Evolutionary conservation across 1,140 invertebrate species (phyloP), one percentile per base, ranked within the genome.

Genomic region (Medauroidea extradentata): DNA sequence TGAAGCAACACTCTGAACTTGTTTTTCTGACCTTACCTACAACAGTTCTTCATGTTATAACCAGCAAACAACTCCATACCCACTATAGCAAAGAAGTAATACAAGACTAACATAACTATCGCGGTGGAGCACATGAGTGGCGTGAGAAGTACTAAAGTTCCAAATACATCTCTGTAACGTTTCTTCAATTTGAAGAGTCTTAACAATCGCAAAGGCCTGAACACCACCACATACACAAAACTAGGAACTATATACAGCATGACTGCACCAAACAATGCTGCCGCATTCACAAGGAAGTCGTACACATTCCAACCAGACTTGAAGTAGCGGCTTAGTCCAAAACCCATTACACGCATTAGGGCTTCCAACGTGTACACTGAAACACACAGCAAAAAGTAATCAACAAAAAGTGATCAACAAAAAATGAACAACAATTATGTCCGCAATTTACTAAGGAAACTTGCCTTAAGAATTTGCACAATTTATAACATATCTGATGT

Each of bases 1-100:
- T 34, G 11, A 34, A 34, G 29, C 29, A 11, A 11, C 11, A 34
- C 5, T 34, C 11, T 34, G 29, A 11, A 34, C 29, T 34, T 34
- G 29, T 34, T 11, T 34, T 11, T 34, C 29, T 34, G 5, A 11
- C 83, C 85, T 81, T 79, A 93, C 90, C 85, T 83, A 79, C 93
- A 94, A 75, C 91, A 94, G 69, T 94, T 91, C 56, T 78, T 82
- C 69, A 94, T 81, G 67, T 91, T 82, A 66, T 86, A 85, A 5
- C 82, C 78, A 7, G 88, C 80, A 73, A 94, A 94, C 13, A 93
- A 73, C 75, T 94, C 92, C 91, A 96, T 94, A 54, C 91, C 92
- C 69, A 95, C 85, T 57, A 96, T 91, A 2, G 90, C 89, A 77
- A 93, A 94, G 75, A 92, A 92, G 72, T 94, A 96, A 73, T 94